Conservation (phyloP, 2,888 invertebrate species). For the Orthonychiurus folsomi region DNA sequence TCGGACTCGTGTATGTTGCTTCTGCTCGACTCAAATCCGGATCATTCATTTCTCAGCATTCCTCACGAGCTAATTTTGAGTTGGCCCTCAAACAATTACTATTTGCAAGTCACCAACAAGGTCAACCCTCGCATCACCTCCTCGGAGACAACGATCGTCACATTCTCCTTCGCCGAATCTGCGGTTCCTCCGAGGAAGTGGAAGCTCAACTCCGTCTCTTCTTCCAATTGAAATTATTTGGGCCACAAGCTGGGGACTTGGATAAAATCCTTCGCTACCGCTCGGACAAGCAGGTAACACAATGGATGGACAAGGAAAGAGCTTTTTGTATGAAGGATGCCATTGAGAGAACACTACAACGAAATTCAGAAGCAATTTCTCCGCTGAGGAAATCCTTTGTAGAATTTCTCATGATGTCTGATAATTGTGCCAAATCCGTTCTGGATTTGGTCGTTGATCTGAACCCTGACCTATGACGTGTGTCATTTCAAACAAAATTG, state of each 20-base stretch:
- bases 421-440: constrained; percentile 39
- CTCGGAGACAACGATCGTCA: constrained; percentile 33
- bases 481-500: background rate
- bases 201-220: constrained; percentile 36
- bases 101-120: constrained; percentile 17
- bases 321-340: constrained; percentile 40
- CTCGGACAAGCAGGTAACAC: constrained; percentile 30
- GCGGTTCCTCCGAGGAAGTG: constrained; percentile 25
- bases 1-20: constrained; percentile 33
- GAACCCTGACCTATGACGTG: constrained; percentile 5
- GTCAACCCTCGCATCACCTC: no score
- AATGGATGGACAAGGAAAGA: constrained; percentile 39
- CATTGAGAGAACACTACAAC: constrained; percentile 33
- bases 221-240: constrained; percentile 37
- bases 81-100: constrained; percentile 35
- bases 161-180: constrained; percentile 28
- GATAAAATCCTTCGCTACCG: constrained; percentile 28
- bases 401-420: constrained; percentile 38
- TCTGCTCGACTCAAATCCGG: constrained; percentile 9
- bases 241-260: constrained; percentile 30
- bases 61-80: constrained; percentile 32
- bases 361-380: constrained; percentile 32
- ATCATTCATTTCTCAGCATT: constrained; percentile 15
- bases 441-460: constrained; percentile 38
- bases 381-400: constrained; percentile 37